Evolutionary conservation across 2,888 invertebrate species (phyloP).

Genomic region (Acrobasis consociella): DNA sequence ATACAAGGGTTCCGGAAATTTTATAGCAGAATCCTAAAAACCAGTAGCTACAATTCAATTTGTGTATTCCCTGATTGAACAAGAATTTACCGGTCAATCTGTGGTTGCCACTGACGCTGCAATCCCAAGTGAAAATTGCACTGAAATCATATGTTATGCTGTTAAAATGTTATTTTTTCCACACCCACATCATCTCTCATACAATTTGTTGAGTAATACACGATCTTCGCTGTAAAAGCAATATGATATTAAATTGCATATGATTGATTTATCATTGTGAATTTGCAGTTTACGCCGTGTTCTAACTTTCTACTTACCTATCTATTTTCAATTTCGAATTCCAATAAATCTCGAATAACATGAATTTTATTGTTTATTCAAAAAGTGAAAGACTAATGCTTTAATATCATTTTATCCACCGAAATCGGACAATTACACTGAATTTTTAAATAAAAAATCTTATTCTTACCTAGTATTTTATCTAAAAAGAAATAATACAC

Average conservation of each 20-base stretch:
- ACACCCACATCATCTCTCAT: not conserved
- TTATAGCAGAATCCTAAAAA: not conserved
- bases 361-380: too few species aligned
- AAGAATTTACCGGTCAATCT: slow-evolving; percentile 40
- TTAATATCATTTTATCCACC: too few species aligned
- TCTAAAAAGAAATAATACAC: too few species aligned
- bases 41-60: slow-evolving; percentile 39
- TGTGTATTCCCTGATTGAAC: slow-evolving; percentile 45
- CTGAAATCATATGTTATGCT: slow-evolving; percentile 39
- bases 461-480: too few species aligned
- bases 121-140: slow-evolving; percentile 71
- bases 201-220: slow-evolving; percentile 18
- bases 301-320: too few species aligned
- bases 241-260: slow-evolving; percentile 17
- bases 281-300: too few species aligned
- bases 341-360: too few species aligned
- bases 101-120: slow-evolving; percentile 53
- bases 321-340: too few species aligned
- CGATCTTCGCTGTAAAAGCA: slow-evolving; percentile 13
- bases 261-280: slow-evolving; percentile 2
- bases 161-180: slow-evolving; percentile 18
- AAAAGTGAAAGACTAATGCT: too few species aligned
- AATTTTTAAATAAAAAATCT: too few species aligned
- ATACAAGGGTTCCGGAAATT: too few species aligned
- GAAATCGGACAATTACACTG: too few species aligned